These are phyloP conservation scores for Danio choprae DNA, from an alignment of 2,797 vertebrate genomes.

Conservation along the genomic window DNA sequence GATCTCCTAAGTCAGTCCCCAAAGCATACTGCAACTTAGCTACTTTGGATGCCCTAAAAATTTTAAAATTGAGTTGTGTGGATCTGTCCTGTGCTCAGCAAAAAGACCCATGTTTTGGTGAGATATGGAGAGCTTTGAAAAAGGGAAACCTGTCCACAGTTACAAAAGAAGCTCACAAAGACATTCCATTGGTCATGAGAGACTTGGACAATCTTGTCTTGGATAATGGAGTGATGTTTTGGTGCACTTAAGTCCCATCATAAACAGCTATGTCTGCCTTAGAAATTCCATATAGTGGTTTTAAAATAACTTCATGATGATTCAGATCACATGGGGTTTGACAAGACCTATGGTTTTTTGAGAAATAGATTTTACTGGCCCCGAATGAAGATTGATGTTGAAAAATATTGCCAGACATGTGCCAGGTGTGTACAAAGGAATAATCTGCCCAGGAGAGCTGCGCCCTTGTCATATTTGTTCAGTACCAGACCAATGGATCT, in stretches of 20 bases:
- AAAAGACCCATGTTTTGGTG: not conserved
- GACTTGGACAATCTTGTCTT: not conserved
- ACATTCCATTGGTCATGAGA: not conserved
- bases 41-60: not conserved
- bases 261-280: not conserved
- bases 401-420: not conserved
- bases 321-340: not conserved
- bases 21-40: not conserved
- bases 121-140: not conserved
- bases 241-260: not conserved
- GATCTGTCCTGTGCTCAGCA: not conserved
- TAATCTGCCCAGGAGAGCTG: not conserved
- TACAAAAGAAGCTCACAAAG: not conserved
- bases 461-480: not conserved
- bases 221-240: not conserved
- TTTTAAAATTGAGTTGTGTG: not conserved
- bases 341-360: not conserved
- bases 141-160: not conserved
- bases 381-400: not conserved
- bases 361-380: not conserved
- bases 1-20: not conserved
- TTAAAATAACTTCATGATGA: not conserved
- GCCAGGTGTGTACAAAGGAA: not conserved
- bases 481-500: constrained; percentile 1
- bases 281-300: not conserved